Base-by-base conservation (phyloP, 1,140 invertebrate genomes). In the Medauroidea extradentata region DNA sequence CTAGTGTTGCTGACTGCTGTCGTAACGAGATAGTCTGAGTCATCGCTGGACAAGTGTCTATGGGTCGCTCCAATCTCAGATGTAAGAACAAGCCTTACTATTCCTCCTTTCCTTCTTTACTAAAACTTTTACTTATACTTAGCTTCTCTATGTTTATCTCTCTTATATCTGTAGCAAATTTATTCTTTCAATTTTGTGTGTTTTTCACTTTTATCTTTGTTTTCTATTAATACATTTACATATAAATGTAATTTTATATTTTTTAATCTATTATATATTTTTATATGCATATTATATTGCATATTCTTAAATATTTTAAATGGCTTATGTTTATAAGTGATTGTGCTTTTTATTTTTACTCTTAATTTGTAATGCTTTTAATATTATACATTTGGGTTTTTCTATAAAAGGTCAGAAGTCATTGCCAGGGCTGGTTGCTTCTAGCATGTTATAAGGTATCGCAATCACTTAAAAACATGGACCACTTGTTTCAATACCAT, bases 41-140 rank as follows among this genome's bases (percentile, higher is more conserved):
- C 29, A 11, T 34, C 29, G 29, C 4, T 34, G 29, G 29, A 34
- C 29, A 34, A 11, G 5, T 34, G 29, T 34, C 5, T 34, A 11
- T 34, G 29, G 29, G 29, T 34, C 29, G 11, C 29, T 34, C 29
- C 29, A 11, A 7, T 34, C 29, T 34, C 29, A 34, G 5, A 34
- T 34, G 29, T 34, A 34, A 34, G 38, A 29, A 51, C 21, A 51
- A 51, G 49, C 25, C 38, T 29, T 14, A 51, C 38, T 51, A n/a
- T 34, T n/a, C 38, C 49, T 51, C 27, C 11, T 34, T 34, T 51
- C 38, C 7, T 51, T 11, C 13, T 23, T 43, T 43, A 21, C 34
- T 53, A 43, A 21, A 24, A 34, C 3, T 63, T 67, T 63, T 59
- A 57, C 53, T 58, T 57, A 61, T 66, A 29, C 57, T 49, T 62